Percentiles rank a stretch among this genome's conserved stretches.
phyloP scores from a whole-genome alignment of 2,113 vertebrate species.

The Tautogolabrus adspersus region DNA sequence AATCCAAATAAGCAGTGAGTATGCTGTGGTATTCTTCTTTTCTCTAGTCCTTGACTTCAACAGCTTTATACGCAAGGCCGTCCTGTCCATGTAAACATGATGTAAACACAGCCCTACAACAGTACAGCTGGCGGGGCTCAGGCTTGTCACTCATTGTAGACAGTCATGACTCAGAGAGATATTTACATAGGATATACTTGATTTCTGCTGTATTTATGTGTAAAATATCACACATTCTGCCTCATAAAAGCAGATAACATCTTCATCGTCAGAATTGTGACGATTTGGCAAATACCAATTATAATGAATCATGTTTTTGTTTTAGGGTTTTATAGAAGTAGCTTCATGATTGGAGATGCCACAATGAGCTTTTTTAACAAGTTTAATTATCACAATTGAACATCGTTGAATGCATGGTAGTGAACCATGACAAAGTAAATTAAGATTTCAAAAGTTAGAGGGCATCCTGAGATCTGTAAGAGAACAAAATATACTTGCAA shows the following conservation, averaged over 20 bases:
- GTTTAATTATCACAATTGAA: neutral
- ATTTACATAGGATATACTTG: no score
- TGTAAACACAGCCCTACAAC: no score
- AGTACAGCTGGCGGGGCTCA: no score
- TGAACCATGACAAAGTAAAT: neutral
- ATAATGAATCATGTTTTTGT: slow-evolving; percentile 2
- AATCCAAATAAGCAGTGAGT: no score
- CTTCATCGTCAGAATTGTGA: neutral
- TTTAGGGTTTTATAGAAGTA: slow-evolving; percentile 7
- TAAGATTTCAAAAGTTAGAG: neutral
- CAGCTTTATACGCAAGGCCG: no score
- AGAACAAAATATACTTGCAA: neutral
- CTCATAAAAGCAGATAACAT: neutral
- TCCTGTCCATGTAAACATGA: no score
- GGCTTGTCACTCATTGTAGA: no score
- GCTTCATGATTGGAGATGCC: neutral
- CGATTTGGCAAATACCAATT: neutral
- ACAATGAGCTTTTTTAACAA: neutral
- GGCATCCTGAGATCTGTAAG: neutral
- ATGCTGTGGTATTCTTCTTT: no score
- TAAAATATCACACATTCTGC: neutral
- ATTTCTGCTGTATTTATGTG: no score
- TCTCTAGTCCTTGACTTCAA: no score
- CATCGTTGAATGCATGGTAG: neutral
- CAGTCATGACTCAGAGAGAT: no score